A percentile compares a stretch with the other conserved stretches of the same genome.
Evolutionary conservation across 2,888 invertebrate species (phyloP).

Genomic region (Pterostichus niger): DNA sequence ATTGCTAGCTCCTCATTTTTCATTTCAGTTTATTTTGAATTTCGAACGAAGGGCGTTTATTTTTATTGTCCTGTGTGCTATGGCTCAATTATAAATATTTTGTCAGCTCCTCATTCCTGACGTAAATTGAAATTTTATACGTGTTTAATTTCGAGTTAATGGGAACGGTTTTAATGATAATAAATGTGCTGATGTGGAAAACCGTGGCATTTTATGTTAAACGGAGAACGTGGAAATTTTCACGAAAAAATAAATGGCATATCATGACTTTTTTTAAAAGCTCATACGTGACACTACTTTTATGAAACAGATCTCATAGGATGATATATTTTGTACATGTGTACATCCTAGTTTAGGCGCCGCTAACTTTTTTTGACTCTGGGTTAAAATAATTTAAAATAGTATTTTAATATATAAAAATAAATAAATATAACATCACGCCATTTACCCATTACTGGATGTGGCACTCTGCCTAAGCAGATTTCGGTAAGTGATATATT

Average conservation of each 20-base stretch:
- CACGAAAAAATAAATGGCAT: background rate
- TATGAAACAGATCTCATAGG: background rate
- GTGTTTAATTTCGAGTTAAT: constrained; percentile 27
- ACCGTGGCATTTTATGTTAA: too few species aligned
- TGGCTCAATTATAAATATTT: constrained; percentile 39
- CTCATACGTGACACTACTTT: constrained; percentile 6
- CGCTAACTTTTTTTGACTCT: too few species aligned
- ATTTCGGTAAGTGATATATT: too few species aligned
- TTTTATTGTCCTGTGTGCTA: background rate
- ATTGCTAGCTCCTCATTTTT: constrained; percentile 37
- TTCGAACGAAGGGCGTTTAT: constrained; percentile 13
- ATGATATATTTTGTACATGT: constrained; percentile 21
- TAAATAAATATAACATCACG: too few species aligned
- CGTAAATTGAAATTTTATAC: constrained; percentile 23
- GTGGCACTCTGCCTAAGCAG: too few species aligned
- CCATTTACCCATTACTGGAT: too few species aligned
- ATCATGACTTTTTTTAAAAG: background rate
- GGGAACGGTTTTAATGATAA: background rate
- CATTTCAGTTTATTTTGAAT: background rate
- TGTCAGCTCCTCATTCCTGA: background rate
- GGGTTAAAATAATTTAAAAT: too few species aligned
- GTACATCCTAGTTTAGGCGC: constrained; percentile 16
- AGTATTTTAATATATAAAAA: too few species aligned
- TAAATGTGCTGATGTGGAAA: background rate
- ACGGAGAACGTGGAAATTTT: background rate